These are phyloP conservation scores for Anhinga anhinga DNA, from an alignment of 2,113 vertebrate genomes.

Conservation along the genomic window DNA sequence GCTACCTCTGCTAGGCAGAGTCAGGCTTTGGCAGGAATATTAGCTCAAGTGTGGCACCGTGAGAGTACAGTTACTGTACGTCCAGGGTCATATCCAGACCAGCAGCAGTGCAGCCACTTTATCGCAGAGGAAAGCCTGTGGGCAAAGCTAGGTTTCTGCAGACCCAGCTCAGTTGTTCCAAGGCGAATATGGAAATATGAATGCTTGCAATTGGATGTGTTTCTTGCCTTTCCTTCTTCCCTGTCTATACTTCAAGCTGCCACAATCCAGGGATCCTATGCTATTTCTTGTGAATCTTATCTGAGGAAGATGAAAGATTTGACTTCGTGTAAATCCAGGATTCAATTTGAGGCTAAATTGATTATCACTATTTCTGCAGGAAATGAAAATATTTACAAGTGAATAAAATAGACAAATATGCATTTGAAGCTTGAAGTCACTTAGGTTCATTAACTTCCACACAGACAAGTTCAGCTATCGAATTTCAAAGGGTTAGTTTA, in stretches of 20 bases:
- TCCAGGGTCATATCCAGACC: background rate
- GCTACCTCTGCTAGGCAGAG: background rate
- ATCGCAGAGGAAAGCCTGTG: background rate
- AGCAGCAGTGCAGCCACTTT: fast-evolving
- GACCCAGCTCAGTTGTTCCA: background rate
- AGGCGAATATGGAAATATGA: background rate
- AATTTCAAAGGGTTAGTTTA: conserved; percentile 9
- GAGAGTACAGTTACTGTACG: background rate
- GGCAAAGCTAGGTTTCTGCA: background rate
- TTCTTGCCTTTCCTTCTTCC: background rate
- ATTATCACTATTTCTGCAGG: background rate
- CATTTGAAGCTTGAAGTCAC: background rate
- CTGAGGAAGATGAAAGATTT: background rate
- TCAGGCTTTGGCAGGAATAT: background rate
- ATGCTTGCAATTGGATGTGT: background rate
- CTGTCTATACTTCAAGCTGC: background rate
- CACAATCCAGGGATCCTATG: background rate
- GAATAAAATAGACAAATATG: background rate
- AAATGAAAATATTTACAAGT: background rate
- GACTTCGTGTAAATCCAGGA: background rate
- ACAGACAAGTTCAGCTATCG: background rate
- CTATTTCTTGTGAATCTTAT: background rate
- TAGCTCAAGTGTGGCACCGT: background rate
- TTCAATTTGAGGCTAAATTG: background rate
- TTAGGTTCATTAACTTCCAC: background rate